Conservation (phyloP, 2,888 invertebrate species). For the Macaria liturata region DNA sequence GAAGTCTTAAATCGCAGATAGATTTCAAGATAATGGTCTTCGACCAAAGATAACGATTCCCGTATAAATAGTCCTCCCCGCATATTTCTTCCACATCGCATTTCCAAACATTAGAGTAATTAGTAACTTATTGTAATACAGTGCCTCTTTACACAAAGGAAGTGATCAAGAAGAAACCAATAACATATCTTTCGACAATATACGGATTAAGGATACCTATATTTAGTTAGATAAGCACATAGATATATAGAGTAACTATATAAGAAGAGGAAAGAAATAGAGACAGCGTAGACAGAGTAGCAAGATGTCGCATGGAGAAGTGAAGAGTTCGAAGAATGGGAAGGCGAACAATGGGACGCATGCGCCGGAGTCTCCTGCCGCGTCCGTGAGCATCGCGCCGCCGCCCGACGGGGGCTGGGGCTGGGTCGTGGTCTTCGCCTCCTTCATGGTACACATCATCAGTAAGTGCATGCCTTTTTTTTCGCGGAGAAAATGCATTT, state of each 20-base stretch:
- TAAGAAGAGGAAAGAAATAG: slow-evolving; percentile 29
- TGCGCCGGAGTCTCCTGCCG: slow-evolving; percentile 53
- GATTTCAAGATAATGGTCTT: slow-evolving; percentile 55
- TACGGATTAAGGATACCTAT: slow-evolving; percentile 34
- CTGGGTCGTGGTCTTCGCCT: slow-evolving; percentile 96
- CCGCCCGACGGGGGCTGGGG: slow-evolving; percentile 98
- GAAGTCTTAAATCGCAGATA: slow-evolving; percentile 61
- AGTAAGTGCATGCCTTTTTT: slow-evolving; percentile 86
- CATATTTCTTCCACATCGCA: slow-evolving; percentile 45
- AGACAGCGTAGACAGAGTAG: slow-evolving; percentile 39
- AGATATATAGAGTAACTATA: slow-evolving; percentile 33
- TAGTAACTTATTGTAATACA: slow-evolving; percentile 36
- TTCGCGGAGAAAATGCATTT: no score
- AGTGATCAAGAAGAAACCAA: slow-evolving; percentile 36
- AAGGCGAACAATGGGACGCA: slow-evolving; percentile 62
- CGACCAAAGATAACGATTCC: slow-evolving; percentile 55
- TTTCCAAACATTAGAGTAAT: slow-evolving; percentile 36
- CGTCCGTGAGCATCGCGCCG: slow-evolving; percentile 79
- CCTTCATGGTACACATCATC: slow-evolving; percentile 97
- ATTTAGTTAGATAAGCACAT: slow-evolving; percentile 17
- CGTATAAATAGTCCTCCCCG: slow-evolving; percentile 35
- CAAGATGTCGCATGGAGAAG: slow-evolving; percentile 69
- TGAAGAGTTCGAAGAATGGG: slow-evolving; percentile 49
- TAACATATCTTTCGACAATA: slow-evolving; percentile 61
- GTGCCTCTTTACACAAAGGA: slow-evolving; percentile 37